Evolutionary conservation across 2,797 vertebrate genomes (phyloP).

Genomic region (Nasua narica): DNA sequence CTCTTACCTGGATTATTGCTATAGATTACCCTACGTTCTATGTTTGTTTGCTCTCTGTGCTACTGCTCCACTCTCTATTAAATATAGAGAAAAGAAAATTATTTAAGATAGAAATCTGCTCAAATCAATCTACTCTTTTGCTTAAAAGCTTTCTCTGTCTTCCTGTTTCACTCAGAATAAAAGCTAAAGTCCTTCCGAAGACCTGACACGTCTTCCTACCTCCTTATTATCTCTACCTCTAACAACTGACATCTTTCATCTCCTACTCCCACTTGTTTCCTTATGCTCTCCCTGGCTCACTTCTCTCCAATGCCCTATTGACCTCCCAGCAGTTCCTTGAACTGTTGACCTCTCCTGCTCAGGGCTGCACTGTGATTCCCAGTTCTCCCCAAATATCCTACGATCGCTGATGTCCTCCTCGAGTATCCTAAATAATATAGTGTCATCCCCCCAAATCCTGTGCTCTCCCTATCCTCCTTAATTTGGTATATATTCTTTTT

Average conservation of each 20-base stretch:
- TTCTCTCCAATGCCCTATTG: not conserved
- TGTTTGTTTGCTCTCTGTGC: not conserved
- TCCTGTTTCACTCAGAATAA: not conserved
- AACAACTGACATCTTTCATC: not conserved
- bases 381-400: not conserved
- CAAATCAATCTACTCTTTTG: not conserved
- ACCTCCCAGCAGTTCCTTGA: not conserved
- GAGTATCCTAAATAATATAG: not conserved
- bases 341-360: no score
- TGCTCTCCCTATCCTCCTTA: not conserved
- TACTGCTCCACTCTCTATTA: not conserved
- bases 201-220: not conserved
- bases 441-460: not conserved
- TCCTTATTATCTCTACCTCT: not conserved
- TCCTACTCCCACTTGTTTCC: not conserved
- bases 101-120: not conserved
- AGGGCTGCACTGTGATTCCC: not conserved
- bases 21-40: not conserved
- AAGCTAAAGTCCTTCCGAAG: not conserved
- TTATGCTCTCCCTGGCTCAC: not conserved
- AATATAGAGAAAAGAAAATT: not conserved
- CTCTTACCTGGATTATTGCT: not conserved
- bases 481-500: not conserved
- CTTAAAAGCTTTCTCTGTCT: not conserved
- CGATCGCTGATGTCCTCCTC: not conserved